These are phyloP conservation scores for Parthenolecanium corni DNA, from an alignment of 2,888 invertebrate species.

Conservation along the genomic window DNA sequence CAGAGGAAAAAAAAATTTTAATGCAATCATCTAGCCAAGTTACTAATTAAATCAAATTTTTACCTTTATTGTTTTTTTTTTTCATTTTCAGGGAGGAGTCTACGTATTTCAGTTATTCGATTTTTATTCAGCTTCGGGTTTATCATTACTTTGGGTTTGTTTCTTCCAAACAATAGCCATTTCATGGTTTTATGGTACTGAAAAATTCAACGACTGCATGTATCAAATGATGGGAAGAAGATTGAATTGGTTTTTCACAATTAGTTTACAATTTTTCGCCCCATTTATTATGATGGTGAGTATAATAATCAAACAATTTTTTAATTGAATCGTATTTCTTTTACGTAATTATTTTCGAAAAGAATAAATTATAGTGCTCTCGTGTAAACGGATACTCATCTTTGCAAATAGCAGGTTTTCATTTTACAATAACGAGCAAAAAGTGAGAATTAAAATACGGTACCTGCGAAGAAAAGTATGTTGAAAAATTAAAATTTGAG, in stretches of 20 bases:
- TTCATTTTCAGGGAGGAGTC: constrained; percentile 39
- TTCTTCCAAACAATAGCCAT: constrained; percentile 51
- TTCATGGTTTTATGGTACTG: constrained; percentile 49
- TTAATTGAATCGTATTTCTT: neutral
- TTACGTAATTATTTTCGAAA: neutral
- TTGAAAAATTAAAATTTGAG: too few relatives aligned
- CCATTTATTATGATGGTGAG: constrained; percentile 50
- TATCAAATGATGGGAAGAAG: constrained; percentile 52
- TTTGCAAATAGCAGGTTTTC: too few relatives aligned
- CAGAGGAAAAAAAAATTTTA: too few relatives aligned
- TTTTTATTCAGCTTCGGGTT: constrained; percentile 48
- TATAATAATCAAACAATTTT: neutral
- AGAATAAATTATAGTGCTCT: too few relatives aligned
- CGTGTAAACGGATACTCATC: too few relatives aligned
- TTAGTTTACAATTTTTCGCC: constrained; percentile 50
- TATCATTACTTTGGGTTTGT: constrained; percentile 49
- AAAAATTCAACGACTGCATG: constrained; percentile 48
- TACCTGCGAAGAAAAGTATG: too few relatives aligned
- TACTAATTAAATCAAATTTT: too few relatives aligned
- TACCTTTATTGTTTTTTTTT: too few relatives aligned
- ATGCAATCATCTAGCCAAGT: too few relatives aligned
- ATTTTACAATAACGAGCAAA: too few relatives aligned
- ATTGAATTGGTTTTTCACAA: constrained; percentile 45
- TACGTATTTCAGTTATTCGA: constrained; percentile 43
- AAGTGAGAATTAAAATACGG: too few relatives aligned